Conservation (phyloP, 1,140 invertebrate genomes). For the Penaeus japonicus region DNA sequence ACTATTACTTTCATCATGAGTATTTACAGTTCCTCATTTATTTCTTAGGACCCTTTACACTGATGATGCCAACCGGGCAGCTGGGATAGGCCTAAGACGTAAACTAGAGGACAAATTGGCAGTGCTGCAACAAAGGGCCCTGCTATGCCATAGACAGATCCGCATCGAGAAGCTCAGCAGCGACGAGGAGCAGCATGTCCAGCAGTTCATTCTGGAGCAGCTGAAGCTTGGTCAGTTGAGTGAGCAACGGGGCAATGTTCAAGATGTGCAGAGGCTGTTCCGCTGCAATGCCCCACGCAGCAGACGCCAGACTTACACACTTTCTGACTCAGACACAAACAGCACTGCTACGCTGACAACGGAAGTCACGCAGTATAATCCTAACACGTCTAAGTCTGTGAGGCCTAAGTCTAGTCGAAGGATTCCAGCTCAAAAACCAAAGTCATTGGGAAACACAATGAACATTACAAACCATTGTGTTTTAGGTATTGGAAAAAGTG, state of each 20-base stretch:
- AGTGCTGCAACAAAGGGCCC: conserved; percentile 34
- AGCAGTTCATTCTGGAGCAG: conserved; percentile 43
- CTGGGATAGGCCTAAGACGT: conserved; percentile 19
- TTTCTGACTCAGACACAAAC: conserved; percentile 7
- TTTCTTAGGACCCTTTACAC: conserved; percentile 50
- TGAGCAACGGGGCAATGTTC: conserved; percentile 32
- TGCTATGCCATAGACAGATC: conserved; percentile 15
- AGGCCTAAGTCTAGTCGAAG: conserved; percentile 46
- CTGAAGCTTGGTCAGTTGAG: conserved; percentile 42
- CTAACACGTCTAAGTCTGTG: conserved; percentile 6
- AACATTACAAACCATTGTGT: conserved; percentile 42
- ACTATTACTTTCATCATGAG: too few relatives aligned
- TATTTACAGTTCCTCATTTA: not conserved
- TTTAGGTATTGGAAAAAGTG: conserved; percentile 3
- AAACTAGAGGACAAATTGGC: conserved; percentile 44
- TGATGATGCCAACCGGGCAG: conserved; percentile 9
- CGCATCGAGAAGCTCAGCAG: conserved; percentile 42
- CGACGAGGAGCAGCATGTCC: conserved; percentile 45
- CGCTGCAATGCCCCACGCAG: not conserved
- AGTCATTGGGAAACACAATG: conserved; percentile 30
- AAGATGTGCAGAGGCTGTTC: conserved; percentile 22
- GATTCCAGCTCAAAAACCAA: conserved; percentile 8
- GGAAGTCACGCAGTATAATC: not conserved
- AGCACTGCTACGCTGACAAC: not conserved
- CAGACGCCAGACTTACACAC: not conserved